Percentiles rank a stretch among this genome's conserved stretches.
Evolutionary conservation across 2,888 invertebrate species (phyloP).

Genomic region (Lithophane leautieri): DNA sequence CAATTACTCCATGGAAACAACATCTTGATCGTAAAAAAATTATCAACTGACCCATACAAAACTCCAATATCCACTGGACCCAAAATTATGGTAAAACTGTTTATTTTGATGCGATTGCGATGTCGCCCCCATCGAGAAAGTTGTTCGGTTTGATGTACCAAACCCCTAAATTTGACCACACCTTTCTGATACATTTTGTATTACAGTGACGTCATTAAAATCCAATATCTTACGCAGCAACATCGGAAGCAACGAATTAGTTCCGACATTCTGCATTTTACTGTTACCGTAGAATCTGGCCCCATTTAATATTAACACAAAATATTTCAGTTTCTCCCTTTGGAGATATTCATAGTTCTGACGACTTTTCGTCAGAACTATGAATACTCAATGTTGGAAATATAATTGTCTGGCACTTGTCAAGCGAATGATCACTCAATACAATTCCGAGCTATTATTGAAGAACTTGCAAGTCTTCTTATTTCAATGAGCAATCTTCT

Average conservation of each 20-base stretch:
- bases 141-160: no score
- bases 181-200: background rate
- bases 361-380: conserved; percentile 2
- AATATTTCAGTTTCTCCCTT: conserved; percentile 21
- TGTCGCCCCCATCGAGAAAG: no score
- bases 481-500: conserved; percentile 9
- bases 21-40: no score
- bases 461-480: conserved; percentile 37
- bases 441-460: conserved; percentile 12
- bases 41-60: no score
- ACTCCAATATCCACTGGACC: no score
- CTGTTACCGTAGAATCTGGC: background rate
- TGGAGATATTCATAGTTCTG: no score
- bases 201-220: background rate
- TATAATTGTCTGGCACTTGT: conserved; percentile 30
- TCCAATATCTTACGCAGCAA: background rate
- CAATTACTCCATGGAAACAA: no score
- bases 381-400: conserved; percentile 48
- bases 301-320: conserved; percentile 25
- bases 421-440: conserved; percentile 41
- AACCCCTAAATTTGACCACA: no score
- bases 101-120: no score
- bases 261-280: conserved; percentile 4
- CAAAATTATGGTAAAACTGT: no score
- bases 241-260: background rate